Conservation (phyloP, 2,888 invertebrate species). For the Nasonovia ribisnigri region DNA sequence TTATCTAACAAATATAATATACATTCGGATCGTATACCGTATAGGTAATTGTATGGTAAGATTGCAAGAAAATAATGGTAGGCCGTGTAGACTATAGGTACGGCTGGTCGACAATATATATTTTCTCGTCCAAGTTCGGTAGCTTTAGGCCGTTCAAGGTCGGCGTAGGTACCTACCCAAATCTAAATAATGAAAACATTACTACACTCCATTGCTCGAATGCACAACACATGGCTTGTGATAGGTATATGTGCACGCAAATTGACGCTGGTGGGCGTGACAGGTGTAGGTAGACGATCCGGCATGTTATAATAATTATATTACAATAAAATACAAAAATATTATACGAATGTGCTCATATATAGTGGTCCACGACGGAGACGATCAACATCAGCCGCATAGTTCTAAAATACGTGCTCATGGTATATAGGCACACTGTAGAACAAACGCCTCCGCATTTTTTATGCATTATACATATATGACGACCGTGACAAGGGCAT, state of each 20-base stretch:
- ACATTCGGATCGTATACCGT: not conserved
- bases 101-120: not conserved
- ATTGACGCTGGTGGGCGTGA: constrained; percentile 48
- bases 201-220: not conserved
- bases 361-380: not conserved
- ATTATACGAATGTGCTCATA: not conserved
- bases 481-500: constrained; percentile 29
- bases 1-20: not conserved
- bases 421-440: constrained; percentile 2
- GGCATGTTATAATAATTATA: constrained; percentile 51
- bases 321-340: constrained; percentile 31
- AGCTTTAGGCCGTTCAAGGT: constrained; percentile 42
- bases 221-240: not conserved
- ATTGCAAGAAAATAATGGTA: not conserved
- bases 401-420: not conserved
- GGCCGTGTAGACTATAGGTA: not conserved
- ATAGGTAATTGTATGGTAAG: not conserved
- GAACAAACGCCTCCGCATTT: constrained; percentile 14
- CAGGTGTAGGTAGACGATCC: constrained; percentile 58
- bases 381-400: not conserved
- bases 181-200: constrained; percentile 27
- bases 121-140: not conserved
- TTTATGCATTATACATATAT: not conserved
- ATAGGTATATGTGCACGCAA: constrained; percentile 18
- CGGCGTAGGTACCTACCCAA: not conserved